Evolutionary conservation across 2,797 vertebrate species (phyloP), one percentile per base, ranked within the genome.

Genomic region (Lepus oiostolus): DNA sequence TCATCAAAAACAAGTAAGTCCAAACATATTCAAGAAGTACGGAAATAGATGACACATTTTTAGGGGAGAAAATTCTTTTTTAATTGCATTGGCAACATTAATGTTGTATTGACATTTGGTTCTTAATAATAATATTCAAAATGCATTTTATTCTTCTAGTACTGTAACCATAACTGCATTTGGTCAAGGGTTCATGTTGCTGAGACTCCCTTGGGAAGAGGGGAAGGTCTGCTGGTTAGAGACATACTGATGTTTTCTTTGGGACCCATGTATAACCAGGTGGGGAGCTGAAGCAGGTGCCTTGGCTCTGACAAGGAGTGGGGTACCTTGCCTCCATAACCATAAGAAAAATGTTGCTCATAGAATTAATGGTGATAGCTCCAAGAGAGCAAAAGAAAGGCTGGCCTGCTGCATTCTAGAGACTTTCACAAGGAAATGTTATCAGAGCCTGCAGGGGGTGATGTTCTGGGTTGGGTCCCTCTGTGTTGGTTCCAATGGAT

Each of bases 341-440:
- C 3, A 3, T 32, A 80, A 86, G 92, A 93, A 94, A 75, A 93
- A 5, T 0, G 89, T 7, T 89, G 95, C 89, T 94, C 94, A 68
- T 3, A 67, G 89, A 93, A 87, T 74, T 60, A 50, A 65, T 2
- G 17, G 87, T 83, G 93, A 85, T 79, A 94, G 89, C 91, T 97
- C 87, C 95, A 67, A 89, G 47, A 91, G 65, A 94, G 89, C 68
- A 63, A 80, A 93, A 62, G 88, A 79, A 77, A 90, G 87, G 90
- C 76, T 32, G 92, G 96, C 96, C 50, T 88, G 96, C 86, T 93
- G 67, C 47, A 4, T 30, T 60, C 95, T 68, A 47, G 83, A 91
- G 77, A 96, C 95, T 77, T 96, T 99, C 99, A 99, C 99, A 99
- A 99, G 98, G 99, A 99, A 99, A 99, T 99, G 98, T 99, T 99